phyloP scores from a whole-genome alignment of 2,797 vertebrate species.

The Heterohyrax brucei region DNA sequence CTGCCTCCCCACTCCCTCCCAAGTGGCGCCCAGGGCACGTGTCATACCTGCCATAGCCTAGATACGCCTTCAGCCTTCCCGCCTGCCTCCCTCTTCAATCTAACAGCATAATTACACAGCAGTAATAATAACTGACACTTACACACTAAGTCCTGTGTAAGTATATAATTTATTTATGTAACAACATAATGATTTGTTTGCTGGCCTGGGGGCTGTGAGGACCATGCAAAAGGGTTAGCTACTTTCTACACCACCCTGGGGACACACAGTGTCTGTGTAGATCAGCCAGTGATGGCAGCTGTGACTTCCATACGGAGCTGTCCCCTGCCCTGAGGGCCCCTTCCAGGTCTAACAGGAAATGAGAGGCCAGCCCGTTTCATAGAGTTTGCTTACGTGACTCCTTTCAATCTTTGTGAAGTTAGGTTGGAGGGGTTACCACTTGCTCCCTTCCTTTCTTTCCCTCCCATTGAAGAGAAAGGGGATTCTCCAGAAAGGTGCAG shows the following conservation, averaged over 20 bases:
- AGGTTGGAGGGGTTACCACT: background rate
- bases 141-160: constrained; percentile 77
- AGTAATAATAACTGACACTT: constrained; percentile 80
- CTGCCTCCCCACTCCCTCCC: background rate
- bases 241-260: background rate
- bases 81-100: constrained; percentile 64
- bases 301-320: background rate
- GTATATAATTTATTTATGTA: constrained; percentile 84
- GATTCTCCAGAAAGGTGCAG: constrained; percentile 7
- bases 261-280: background rate
- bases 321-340: background rate
- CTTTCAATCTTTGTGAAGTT: background rate
- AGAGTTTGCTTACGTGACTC: background rate
- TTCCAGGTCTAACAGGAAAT: too few relatives aligned
- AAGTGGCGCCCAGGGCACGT: background rate
- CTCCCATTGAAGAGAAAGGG: background rate
- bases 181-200: constrained; percentile 80
- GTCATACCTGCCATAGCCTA: background rate
- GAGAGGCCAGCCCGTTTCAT: background rate
- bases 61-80: constrained; percentile 12
- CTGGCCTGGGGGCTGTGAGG: constrained; percentile 66
- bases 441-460: background rate
- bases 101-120: constrained; percentile 83
- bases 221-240: constrained; percentile 61
- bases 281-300: background rate